phyloP scores from a whole-genome alignment of 2,113 vertebrate species.

The Ictidomys tridecemlineatus region DNA sequence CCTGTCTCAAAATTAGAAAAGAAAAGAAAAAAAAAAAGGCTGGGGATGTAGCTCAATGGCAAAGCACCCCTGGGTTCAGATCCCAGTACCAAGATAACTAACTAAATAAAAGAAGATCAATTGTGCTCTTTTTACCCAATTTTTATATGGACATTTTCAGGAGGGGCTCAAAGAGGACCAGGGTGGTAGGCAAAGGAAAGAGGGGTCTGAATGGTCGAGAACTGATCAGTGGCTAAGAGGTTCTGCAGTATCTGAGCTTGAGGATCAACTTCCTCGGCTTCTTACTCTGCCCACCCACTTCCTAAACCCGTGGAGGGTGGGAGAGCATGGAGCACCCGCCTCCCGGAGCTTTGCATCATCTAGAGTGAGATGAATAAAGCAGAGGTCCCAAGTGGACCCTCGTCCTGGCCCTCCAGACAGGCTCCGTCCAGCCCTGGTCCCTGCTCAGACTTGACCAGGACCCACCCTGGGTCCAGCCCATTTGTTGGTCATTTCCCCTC shows the following conservation, averaged over 20 bases:
- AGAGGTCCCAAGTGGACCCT: accelerated
- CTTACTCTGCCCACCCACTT: background rate
- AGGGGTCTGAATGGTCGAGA: accelerated
- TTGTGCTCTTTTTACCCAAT: background rate
- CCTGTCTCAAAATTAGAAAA: no score
- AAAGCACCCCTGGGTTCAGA: no score
- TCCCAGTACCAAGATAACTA: no score
- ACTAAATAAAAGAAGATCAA: no score
- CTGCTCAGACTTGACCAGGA: background rate
- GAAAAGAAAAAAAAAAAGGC: no score
- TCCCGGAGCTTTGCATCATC: background rate
- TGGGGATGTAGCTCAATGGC: no score
- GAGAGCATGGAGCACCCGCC: accelerated
- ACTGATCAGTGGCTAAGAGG: accelerated
- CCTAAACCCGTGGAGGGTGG: accelerated
- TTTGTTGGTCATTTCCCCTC: background rate
- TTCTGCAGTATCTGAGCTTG: background rate
- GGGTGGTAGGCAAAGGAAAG: no score
- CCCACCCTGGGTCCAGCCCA: background rate
- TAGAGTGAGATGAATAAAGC: background rate
- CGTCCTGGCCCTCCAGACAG: background rate
- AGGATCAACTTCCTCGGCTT: background rate
- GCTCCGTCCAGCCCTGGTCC: accelerated
- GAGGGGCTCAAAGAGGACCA: background rate
- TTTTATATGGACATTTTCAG: background rate